These are phyloP conservation scores for Microdon myrmicae DNA, from an alignment of 2,888 invertebrate species.

Conservation along the genomic window DNA sequence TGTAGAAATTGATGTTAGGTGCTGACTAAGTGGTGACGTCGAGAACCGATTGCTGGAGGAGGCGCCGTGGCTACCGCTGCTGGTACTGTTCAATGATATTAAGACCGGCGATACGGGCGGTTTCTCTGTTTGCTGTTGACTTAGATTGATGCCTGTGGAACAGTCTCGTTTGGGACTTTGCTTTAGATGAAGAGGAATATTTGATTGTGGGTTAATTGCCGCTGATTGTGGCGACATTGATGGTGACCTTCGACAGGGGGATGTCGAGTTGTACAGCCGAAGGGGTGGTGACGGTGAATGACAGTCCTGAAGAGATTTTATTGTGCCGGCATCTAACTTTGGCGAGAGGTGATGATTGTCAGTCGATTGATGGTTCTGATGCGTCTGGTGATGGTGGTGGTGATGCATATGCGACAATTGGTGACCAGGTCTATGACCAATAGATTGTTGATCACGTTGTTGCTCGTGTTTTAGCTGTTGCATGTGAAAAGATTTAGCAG, in stretches of 20 bases:
- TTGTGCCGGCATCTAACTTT: conserved; percentile 41
- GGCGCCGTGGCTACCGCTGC: conserved; percentile 46
- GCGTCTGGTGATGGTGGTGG: conserved; percentile 54
- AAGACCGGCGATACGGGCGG: conserved; percentile 42
- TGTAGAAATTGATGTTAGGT: conserved; percentile 55
- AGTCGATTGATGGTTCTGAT: conserved; percentile 65
- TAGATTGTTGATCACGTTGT: conserved; percentile 57
- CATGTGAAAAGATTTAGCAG: conserved; percentile 61
- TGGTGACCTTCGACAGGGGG: conserved; percentile 42
- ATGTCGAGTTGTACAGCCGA: conserved; percentile 37
- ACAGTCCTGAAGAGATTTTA: conserved; percentile 33
- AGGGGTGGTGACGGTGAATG: conserved; percentile 43
- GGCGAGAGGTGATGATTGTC: conserved; percentile 54
- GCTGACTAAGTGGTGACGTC: conserved; percentile 53
- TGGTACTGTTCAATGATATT: conserved; percentile 35
- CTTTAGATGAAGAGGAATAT: conserved; percentile 36
- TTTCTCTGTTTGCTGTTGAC: conserved; percentile 45
- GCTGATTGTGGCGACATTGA: conserved; percentile 40
- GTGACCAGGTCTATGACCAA: conserved; percentile 53
- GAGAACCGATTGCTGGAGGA: conserved; percentile 48
- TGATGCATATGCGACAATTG: conserved; percentile 53
- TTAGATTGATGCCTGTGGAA: conserved; percentile 44
- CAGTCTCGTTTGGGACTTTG: conserved; percentile 50
- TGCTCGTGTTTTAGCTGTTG: conserved; percentile 64
- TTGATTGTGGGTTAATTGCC: conserved; percentile 25